Evolutionary conservation across 2,888 invertebrate genomes (phyloP), one percentile per base, ranked within the genome.

Genomic region (Eulithis testata): DNA sequence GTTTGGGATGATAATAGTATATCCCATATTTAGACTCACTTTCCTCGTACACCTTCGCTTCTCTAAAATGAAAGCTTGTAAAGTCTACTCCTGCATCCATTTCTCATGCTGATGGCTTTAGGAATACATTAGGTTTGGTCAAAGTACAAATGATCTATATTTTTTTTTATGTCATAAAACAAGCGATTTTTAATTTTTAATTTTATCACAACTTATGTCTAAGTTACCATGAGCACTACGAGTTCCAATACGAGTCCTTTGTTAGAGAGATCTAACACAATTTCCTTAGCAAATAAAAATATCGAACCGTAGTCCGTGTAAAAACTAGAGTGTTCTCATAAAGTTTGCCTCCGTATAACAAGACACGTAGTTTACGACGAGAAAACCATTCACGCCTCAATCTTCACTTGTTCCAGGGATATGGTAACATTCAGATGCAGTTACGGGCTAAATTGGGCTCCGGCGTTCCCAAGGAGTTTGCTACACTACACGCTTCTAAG

Each of bases 381-480:
- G 82, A 75, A 75, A 80, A 79, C 85, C 84, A 82, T 87, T 88
- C 83, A 79, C 82, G 85, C 82, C 87, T 89, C 91, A 91, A 91
- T 91, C 91, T 90, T 79, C 86, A 87, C 85, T 88, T 89, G 89
- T 85, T 86, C 81, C 86, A 76, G 80, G 84, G 83, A 85, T 90
- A 89, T 86, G 87, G 86, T 87, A 87, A 83, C 89, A 89, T 91
- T 89, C 82, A 82, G 87, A 81, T 90, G 90, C 90, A 88, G 88
- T 90, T 87, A 90, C 88, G 73, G 83, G 73, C 81, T 83, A 88
- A 90, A 91, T 91, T 91, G 89, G 89, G 82, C 82, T 87, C 85
- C 80, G 77, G 76, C 83, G 79, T 81, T 85, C 82, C 80, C 79
- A 76, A 82, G 79, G 82, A 82, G 81, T 79, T 79, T 73, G 76